Base-by-base conservation (phyloP, 2,113 vertebrate genomes). In the Calonectris borealis region DNA sequence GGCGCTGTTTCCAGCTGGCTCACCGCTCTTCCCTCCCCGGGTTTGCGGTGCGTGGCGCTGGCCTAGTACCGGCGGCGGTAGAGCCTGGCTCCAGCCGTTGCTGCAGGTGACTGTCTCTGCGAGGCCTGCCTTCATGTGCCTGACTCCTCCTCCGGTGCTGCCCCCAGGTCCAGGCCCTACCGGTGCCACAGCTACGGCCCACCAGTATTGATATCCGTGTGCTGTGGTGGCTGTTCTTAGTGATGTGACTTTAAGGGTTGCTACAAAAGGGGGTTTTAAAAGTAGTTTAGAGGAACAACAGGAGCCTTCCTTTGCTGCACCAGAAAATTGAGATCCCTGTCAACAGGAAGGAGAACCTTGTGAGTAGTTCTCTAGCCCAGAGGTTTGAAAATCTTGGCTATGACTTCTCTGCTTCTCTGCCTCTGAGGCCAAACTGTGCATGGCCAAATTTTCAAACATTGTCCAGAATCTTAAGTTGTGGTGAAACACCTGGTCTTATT, bases 151-250 rank as follows among this genome's bases (percentile, higher is more conserved):
- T 44, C 49, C 16, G 20, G 38, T 18, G 55, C 42, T 51, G 54
- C 25, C 48, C 31, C 36, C 58, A 1, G 22, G 34, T 25, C 14
- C n/a, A 5, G 36, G 40, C 46, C 16, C 5, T 13, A 2, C 31
- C 5, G 9, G 51, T 38, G 68, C 21, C 57, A 3, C 27, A 26
- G 36, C 5, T 10, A 0, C 4, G 4, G 27, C 54, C 40, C 38
- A 1, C 18, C 55, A 1, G 25, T 40, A 0, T 7, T 13, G 29
- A 2, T 21, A 4, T 0, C 9, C 5, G 0, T 38, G 66, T 24
- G 52, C 36, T 3, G 40, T 2, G 2, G 18, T 51, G 58, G 10
- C 38, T 34, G 15, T 4, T 18, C 24, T 18, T 34, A 24, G 20
- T 9, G 22, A 1, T 11, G 49, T 5, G 49, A 2, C 6, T 1